phyloP scores from a whole-genome alignment of 37 sponge, comb jelly and placozoan genomes.

The Agelas oroides region DNA sequence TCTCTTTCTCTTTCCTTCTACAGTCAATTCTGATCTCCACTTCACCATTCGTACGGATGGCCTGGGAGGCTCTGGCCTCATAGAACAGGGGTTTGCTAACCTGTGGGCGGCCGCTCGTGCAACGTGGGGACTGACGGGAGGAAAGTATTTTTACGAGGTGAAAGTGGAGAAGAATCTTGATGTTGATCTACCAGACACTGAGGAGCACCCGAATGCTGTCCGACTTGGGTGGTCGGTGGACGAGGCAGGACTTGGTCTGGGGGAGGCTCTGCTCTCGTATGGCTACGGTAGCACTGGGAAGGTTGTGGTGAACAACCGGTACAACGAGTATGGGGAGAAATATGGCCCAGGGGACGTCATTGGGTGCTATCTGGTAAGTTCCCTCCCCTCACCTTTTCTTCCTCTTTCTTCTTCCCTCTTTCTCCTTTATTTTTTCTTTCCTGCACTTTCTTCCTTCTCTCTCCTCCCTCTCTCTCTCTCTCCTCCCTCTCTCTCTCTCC shows the following conservation, averaged over 20 bases:
- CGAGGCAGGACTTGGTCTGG: constrained; percentile 49
- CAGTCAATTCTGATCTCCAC: constrained; percentile 83
- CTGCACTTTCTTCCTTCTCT: too few relatives aligned
- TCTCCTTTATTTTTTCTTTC: background rate
- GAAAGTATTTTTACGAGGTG: constrained; percentile 77
- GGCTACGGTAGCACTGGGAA: constrained; percentile 88
- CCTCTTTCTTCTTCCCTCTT: background rate
- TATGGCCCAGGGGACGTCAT: constrained; percentile 90
- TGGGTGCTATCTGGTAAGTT: constrained; percentile 80
- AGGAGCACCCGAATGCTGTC: constrained; percentile 59
- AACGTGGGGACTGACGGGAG: constrained; percentile 80
- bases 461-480: too few relatives aligned
- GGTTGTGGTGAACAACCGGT: constrained; percentile 50
- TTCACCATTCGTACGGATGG: constrained; percentile 81
- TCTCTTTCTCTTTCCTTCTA: background rate
- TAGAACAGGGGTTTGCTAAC: constrained; percentile 66
- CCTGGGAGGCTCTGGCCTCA: constrained; percentile 65
- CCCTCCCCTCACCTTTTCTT: background rate
- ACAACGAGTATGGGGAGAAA: constrained; percentile 73
- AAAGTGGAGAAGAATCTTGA: constrained; percentile 56
- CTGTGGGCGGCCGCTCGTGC: constrained; percentile 87
- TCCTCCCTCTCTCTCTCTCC: too few relatives aligned
- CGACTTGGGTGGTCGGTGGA: constrained; percentile 86
- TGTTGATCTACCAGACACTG: constrained; percentile 28
- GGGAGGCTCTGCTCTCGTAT: constrained; percentile 82